Conservation (phyloP, 2,113 vertebrate genomes). For the Pyrgilauda ruficollis region DNA sequence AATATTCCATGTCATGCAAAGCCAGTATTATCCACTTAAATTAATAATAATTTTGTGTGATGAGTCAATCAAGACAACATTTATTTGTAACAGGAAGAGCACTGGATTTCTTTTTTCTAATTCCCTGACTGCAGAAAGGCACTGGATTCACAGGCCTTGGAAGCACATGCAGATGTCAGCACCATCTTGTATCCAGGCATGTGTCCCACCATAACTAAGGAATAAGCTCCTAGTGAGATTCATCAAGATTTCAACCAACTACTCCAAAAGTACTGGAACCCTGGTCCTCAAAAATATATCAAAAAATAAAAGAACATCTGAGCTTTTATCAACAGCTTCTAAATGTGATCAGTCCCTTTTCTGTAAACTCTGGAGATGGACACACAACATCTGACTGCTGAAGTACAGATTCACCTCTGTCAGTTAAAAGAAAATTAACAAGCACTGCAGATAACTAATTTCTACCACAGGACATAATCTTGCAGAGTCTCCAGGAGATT, state of each 20-base stretch:
- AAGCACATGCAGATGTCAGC: background rate
- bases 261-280: background rate
- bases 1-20: background rate
- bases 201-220: background rate
- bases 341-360: background rate
- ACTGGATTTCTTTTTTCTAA: background rate
- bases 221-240: background rate
- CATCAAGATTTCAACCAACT: background rate
- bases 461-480: background rate
- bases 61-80: background rate
- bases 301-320: background rate
- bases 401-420: background rate
- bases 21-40: background rate
- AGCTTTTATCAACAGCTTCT: background rate
- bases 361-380: background rate
- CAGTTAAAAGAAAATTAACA: slow-evolving; percentile 2
- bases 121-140: background rate
- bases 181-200: background rate
- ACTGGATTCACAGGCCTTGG: background rate
- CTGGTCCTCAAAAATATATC: background rate
- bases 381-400: background rate
- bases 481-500: background rate
- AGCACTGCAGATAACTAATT: background rate
- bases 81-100: background rate
- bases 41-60: background rate